Evolutionary conservation across 1,140 invertebrate genomes (phyloP).

Genomic region (Euglossa dilemma): DNA sequence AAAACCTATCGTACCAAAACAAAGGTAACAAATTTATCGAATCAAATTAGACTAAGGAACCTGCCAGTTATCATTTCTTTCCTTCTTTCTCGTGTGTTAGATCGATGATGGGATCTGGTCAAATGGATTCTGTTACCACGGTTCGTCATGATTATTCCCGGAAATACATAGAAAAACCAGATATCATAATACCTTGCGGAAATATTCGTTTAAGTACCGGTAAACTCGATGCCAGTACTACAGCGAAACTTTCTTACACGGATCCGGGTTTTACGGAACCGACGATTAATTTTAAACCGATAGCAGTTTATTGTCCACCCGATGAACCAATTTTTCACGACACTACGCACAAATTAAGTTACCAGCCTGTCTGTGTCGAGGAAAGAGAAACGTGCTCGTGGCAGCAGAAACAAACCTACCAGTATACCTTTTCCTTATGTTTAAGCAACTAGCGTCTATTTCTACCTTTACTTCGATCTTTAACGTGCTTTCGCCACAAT

Average conservation of each 20-base stretch:
- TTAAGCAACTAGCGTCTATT: neutral
- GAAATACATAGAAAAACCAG: conserved; percentile 82
- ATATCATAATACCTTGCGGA: conserved; percentile 77
- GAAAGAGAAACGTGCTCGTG: conserved; percentile 74
- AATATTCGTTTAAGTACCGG: conserved; percentile 79
- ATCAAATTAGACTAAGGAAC: neutral
- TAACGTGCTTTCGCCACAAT: neutral
- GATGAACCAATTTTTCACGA: conserved; percentile 81
- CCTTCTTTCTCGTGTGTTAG: conserved; percentile 33
- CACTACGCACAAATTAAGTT: conserved; percentile 76
- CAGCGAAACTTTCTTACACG: conserved; percentile 72
- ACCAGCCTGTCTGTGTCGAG: conserved; percentile 67
- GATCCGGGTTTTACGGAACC: conserved; percentile 67
- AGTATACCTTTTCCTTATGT: conserved; percentile 57
- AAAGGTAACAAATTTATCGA: conserved; percentile 64
- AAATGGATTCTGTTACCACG: conserved; percentile 87
- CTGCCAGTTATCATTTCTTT: neutral
- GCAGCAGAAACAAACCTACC: conserved; percentile 72
- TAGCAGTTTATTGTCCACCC: conserved; percentile 81
- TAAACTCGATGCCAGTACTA: conserved; percentile 73
- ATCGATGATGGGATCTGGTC: conserved; percentile 80
- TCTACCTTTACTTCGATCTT: neutral
- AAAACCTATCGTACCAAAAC: conserved; percentile 71
- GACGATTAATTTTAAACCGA: conserved; percentile 82
- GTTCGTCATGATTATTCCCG: conserved; percentile 86